A percentile compares a stretch with the other conserved stretches of the same genome.
These are phyloP conservation scores for Platycheirus albimanus DNA, from an alignment of 2,888 invertebrate genomes.

Conservation along the genomic window DNA sequence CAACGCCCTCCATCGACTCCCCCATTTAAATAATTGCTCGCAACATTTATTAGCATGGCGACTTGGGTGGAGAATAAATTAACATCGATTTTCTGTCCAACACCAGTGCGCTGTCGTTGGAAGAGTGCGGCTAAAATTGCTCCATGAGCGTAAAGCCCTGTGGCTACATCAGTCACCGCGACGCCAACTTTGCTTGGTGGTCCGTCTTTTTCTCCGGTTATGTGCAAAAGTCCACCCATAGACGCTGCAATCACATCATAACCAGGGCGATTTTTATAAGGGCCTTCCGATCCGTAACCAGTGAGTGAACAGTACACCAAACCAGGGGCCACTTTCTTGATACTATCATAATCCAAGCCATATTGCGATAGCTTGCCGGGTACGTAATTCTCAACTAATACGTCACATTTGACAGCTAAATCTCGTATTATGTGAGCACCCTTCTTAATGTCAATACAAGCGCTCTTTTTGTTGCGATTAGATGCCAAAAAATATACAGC, in stretches of 20 bases:
- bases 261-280: constrained; percentile 93
- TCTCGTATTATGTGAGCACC: constrained; percentile 88
- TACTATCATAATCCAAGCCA: constrained; percentile 90
- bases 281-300: constrained; percentile 95
- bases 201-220: constrained; percentile 93
- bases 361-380: constrained; percentile 92
- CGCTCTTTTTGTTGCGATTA: constrained; percentile 97
- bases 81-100: constrained; percentile 96
- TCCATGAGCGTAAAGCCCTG: constrained; percentile 96
- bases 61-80: constrained; percentile 97
- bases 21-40: constrained; percentile 94
- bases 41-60: constrained; percentile 93
- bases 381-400: constrained; percentile 96
- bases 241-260: constrained; percentile 98
- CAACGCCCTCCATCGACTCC: constrained; percentile 89
- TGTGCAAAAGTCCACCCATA: constrained; percentile 93
- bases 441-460: constrained; percentile 92
- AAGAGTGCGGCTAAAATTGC: constrained; percentile 96
- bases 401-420: constrained; percentile 90
- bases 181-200: constrained; percentile 96
- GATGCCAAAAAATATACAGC: constrained; percentile 93
- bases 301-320: constrained; percentile 97
- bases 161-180: constrained; percentile 96
- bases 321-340: constrained; percentile 88
- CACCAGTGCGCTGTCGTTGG: constrained; percentile 89